Percentiles rank a stretch among this genome's conserved stretches.
Evolutionary conservation across 2,113 vertebrate genomes (phyloP).

Genomic region (Menidia beryllina): DNA sequence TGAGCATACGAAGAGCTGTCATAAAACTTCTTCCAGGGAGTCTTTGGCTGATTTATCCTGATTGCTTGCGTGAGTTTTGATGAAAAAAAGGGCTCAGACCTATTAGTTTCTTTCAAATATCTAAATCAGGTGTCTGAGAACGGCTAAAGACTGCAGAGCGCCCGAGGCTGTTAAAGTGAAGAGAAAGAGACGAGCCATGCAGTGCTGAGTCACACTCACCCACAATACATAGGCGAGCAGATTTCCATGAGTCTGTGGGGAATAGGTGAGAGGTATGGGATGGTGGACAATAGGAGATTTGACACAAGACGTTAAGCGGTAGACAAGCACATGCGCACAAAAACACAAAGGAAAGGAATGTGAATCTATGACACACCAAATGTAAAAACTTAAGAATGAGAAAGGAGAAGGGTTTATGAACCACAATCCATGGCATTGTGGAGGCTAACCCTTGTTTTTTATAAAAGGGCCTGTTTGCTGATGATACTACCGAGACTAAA

Average conservation of each 20-base stretch:
- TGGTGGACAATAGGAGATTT: slow-evolving; percentile 49
- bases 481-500: too few relatives aligned
- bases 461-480: too few relatives aligned
- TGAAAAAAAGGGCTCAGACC: neutral
- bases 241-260: slow-evolving; percentile 82
- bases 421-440: too few relatives aligned
- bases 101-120: slow-evolving; percentile 1
- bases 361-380: neutral
- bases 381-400: neutral
- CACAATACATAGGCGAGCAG: slow-evolving; percentile 82
- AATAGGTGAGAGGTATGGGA: slow-evolving; percentile 58
- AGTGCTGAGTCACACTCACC: slow-evolving; percentile 81
- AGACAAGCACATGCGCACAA: slow-evolving; percentile 25
- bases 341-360: slow-evolving; percentile 10
- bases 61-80: neutral
- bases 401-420: too few relatives aligned
- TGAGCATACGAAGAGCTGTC: slow-evolving; percentile 36
- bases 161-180: slow-evolving; percentile 33
- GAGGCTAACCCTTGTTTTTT: too few relatives aligned
- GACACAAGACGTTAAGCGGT: slow-evolving; percentile 52
- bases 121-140: slow-evolving; percentile 35
- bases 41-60: slow-evolving; percentile 25
- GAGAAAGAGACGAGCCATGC: slow-evolving; percentile 60
- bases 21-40: slow-evolving; percentile 25
- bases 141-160: slow-evolving; percentile 27